These are phyloP conservation scores for Ataeniobius toweri DNA, from an alignment of 2,797 vertebrate genomes.

Conservation along the genomic window DNA sequence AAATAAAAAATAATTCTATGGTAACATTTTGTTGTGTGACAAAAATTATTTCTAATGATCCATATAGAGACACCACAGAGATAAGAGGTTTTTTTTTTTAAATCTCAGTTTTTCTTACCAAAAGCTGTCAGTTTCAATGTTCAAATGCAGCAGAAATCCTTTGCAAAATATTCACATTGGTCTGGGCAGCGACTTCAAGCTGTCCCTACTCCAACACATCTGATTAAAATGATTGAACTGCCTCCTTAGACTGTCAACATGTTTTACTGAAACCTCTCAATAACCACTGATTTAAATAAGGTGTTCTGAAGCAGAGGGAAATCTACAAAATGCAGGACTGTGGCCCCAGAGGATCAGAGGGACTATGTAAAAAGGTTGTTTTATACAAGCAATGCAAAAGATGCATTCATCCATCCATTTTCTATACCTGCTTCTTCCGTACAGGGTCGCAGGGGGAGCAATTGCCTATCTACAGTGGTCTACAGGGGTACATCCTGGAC, in stretches of 20 bases:
- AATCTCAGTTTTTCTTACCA: not conserved
- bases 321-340: not conserved
- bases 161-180: not conserved
- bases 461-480: too few relatives aligned
- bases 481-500: too few relatives aligned
- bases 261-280: not conserved
- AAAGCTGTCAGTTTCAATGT: not conserved
- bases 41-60: too few relatives aligned
- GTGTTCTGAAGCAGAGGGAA: not conserved
- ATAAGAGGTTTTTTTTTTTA: not conserved
- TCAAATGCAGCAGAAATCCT: not conserved
- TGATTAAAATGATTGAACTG: constrained; percentile 1
- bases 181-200: not conserved
- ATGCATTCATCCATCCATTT: not conserved
- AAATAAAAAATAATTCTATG: too few relatives aligned
- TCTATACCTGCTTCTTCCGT: too few relatives aligned
- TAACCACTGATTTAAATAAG: not conserved
- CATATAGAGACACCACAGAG: too few relatives aligned
- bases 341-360: not conserved
- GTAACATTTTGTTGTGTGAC: too few relatives aligned
- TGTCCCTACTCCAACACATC: not conserved
- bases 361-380: too few relatives aligned
- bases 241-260: not conserved
- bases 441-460: too few relatives aligned
- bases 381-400: not conserved